phyloP scores from a whole-genome alignment of 1,140 invertebrate genomes.

The Panulirus ornatus region DNA sequence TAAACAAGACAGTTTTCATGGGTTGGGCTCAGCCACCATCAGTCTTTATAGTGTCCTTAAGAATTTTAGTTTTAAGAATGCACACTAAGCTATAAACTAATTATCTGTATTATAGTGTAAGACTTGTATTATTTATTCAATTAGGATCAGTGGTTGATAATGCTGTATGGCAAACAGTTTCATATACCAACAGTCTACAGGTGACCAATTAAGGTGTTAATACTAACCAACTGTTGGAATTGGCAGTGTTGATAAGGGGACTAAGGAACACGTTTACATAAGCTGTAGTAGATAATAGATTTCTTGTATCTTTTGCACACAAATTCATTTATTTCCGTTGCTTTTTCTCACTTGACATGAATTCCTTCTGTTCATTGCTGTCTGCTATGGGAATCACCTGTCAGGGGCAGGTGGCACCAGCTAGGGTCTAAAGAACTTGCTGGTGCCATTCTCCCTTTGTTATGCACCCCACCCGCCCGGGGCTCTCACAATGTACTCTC shows the following conservation, averaged over 20 bases:
- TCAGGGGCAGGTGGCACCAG: constrained; percentile 54
- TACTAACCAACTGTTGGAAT: constrained; percentile 67
- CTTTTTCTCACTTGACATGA: constrained; percentile 65
- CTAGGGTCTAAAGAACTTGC: not conserved
- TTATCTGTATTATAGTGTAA: not conserved
- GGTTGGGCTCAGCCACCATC: constrained; percentile 44
- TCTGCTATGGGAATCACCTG: constrained; percentile 66
- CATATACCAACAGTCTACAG: constrained; percentile 52
- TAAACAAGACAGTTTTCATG: constrained; percentile 39
- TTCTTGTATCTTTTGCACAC: constrained; percentile 69
- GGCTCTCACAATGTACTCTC: constrained; percentile 49
- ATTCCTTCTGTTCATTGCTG: constrained; percentile 65
- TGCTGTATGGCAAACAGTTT: constrained; percentile 66
- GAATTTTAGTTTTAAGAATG: constrained; percentile 28
- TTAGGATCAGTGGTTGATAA: constrained; percentile 58
- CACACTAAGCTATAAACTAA: not conserved
- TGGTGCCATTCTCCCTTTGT: constrained; percentile 32
- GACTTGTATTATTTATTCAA: not conserved
- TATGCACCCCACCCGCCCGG: constrained; percentile 60
- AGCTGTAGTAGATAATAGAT: constrained; percentile 50
- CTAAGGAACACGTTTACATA: constrained; percentile 61
- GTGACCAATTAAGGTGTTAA: constrained; percentile 15
- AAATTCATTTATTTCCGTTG: constrained; percentile 70
- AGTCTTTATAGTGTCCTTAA: not conserved
- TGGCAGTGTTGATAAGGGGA: constrained; percentile 72